Evolutionary conservation across 2,888 invertebrate genomes (phyloP).

Genomic region (Tupiocoris notatus): DNA sequence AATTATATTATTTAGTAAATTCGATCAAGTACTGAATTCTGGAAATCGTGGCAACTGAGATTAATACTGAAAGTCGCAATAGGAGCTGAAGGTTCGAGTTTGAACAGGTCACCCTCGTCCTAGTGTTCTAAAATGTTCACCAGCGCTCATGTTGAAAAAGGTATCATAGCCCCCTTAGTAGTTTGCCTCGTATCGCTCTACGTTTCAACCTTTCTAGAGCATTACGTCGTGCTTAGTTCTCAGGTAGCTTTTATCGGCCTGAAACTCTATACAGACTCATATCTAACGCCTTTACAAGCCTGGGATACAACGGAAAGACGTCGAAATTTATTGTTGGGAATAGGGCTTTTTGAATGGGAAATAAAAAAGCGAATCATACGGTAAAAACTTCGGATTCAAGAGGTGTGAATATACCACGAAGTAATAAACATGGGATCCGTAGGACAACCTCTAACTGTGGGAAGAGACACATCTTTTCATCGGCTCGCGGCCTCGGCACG

Average conservation of each 20-base stretch:
- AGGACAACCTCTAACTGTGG: neutral
- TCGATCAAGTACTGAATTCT: too few relatives aligned
- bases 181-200: neutral
- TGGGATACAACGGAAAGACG: neutral
- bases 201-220: neutral
- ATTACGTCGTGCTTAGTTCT: neutral
- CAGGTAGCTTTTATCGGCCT: neutral
- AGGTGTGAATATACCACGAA: constrained; percentile 2
- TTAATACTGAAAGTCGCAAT: too few relatives aligned
- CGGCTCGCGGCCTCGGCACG: neutral
- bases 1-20: too few relatives aligned
- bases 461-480: constrained; percentile 19
- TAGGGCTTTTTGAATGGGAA: neutral
- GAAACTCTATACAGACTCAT: neutral
- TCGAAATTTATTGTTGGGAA: constrained; percentile 7
- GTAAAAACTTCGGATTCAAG: neutral
- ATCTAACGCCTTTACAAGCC: neutral
- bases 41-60: too few relatives aligned
- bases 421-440: constrained; percentile 1
- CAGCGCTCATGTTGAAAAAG: too few relatives aligned
- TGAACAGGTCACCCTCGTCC: too few relatives aligned
- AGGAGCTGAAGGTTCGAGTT: too few relatives aligned
- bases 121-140: too few relatives aligned
- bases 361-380: neutral
- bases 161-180: too few relatives aligned